A percentile compares a stretch with the other conserved stretches of the same genome.
Conservation (phyloP, 2,888 invertebrate genomes). For the Leptopilina myrica region DNA sequence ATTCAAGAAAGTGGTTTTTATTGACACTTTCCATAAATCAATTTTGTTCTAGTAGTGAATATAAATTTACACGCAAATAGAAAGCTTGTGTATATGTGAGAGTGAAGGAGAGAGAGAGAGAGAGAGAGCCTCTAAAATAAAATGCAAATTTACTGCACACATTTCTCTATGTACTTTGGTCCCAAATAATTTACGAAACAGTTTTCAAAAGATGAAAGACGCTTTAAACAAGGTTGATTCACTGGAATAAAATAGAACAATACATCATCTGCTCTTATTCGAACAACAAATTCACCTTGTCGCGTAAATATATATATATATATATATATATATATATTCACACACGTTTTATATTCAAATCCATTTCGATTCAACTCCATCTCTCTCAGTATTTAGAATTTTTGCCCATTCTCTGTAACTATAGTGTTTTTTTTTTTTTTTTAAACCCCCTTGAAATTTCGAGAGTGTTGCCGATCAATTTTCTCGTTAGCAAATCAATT, state of each 20-base stretch:
- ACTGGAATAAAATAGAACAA: background rate
- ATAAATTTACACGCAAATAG: background rate
- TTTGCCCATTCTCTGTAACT: background rate
- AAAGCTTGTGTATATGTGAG: no score
- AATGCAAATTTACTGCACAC: background rate
- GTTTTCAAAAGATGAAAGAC: constrained; percentile 8
- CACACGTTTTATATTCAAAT: background rate
- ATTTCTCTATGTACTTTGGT: background rate
- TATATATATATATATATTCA: no score
- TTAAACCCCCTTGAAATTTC: background rate
- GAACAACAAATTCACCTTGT: background rate
- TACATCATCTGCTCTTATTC: background rate
- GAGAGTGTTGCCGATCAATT: background rate
- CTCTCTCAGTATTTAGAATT: background rate
- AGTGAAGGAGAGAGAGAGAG: background rate
- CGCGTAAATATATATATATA: background rate
- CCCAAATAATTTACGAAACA: background rate
- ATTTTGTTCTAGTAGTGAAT: background rate
- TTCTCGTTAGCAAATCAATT: constrained; percentile 1
- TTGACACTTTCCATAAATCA: background rate
- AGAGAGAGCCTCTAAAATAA: constrained; percentile 1
- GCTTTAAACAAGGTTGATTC: background rate
- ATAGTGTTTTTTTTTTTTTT: no score
- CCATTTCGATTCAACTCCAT: background rate
- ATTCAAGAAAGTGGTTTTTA: constrained; percentile 8